Evolutionary conservation across 2,797 vertebrate species (phyloP), one percentile per base, ranked within the genome.

Genomic region (Sebastes steindachneri): DNA sequence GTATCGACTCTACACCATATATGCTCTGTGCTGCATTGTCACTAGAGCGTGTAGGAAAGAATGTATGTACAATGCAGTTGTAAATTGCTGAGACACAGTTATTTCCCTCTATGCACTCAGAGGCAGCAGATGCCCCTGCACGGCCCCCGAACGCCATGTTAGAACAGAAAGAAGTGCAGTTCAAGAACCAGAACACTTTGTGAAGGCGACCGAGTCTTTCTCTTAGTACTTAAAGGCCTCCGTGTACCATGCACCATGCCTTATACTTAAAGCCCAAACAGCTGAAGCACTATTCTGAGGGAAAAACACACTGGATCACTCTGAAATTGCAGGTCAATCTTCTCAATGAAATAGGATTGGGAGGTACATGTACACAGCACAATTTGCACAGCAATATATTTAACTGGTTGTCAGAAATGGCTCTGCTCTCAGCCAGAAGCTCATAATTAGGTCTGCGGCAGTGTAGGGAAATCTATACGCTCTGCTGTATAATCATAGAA

Each of bases 51-150:
- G 89, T 68, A 64, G 48, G 79, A 79, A 82, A 57, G 73, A 83
- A 85, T 77, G 71, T 70, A 85, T 82, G 83, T 80, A 82, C 83
- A 80, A 80, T 87, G 86, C 88, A 88, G 85, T 21, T 17, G 26
- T 77, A 87, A 88, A 89, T 55, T 90, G 87, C 88, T 90, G 89
- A 87, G 79, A 62, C 84, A 66, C 69, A 15, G 64, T 86, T 81
- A 79, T 84, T 90, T 87, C 57, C 72, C 62, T 72, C 72, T 68
- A 17, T 80, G 77, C 84, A 75, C 77, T 79, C 33, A 73, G 67
- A 81, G 9, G 65, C 70, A 60, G 89, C 82, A 84, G 84, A 80
- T 62, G 76, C 75, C 31, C 53, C 77, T 75, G 75, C 78, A 65
- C 73, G 73, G 80, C 76, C 75, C 75, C 70, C 19, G 60, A 86